phyloP scores from a whole-genome alignment of 2,113 vertebrate genomes.

The Indicator indicator region DNA sequence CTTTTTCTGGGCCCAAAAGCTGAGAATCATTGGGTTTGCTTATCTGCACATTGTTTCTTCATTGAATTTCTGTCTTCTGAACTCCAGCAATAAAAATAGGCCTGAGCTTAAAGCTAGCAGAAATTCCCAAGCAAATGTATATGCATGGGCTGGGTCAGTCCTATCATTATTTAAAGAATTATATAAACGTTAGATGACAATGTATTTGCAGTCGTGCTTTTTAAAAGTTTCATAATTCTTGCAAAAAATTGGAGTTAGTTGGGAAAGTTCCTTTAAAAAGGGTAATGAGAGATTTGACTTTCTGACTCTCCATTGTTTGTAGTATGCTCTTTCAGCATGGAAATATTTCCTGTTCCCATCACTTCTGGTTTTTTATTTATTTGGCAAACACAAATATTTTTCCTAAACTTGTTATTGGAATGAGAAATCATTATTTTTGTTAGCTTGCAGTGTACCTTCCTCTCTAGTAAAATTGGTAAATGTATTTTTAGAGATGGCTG shows the following conservation, averaged over 20 bases:
- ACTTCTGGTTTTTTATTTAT: not conserved
- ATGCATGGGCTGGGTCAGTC: not conserved
- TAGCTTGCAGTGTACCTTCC: slow-evolving; percentile 38
- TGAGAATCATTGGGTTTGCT: slow-evolving; percentile 20
- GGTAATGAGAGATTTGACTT: not conserved
- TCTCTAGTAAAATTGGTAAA: not conserved
- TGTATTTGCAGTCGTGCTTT: slow-evolving; percentile 16
- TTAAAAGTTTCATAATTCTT: slow-evolving; percentile 26
- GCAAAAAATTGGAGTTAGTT: not conserved
- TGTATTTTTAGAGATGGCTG: slow-evolving; percentile 48
- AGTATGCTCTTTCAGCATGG: slow-evolving; percentile 44
- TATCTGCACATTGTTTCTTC: slow-evolving; percentile 43
- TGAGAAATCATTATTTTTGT: slow-evolving; percentile 45
- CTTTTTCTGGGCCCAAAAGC: slow-evolving; percentile 49
- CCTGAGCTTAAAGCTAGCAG: not conserved
- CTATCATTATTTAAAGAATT: not conserved
- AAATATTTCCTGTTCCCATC: slow-evolving; percentile 51
- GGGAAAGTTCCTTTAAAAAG: not conserved
- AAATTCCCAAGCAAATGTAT: slow-evolving; percentile 2
- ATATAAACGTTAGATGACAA: not conserved
- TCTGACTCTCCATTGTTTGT: slow-evolving; percentile 46
- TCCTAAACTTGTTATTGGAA: slow-evolving; percentile 36
- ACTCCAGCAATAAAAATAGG: not conserved
- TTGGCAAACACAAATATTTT: slow-evolving; percentile 50
- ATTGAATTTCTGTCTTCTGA: slow-evolving; percentile 9